Conservation (phyloP, 2,888 invertebrate species). For the Sinodicranocentrus sp. region DNA sequence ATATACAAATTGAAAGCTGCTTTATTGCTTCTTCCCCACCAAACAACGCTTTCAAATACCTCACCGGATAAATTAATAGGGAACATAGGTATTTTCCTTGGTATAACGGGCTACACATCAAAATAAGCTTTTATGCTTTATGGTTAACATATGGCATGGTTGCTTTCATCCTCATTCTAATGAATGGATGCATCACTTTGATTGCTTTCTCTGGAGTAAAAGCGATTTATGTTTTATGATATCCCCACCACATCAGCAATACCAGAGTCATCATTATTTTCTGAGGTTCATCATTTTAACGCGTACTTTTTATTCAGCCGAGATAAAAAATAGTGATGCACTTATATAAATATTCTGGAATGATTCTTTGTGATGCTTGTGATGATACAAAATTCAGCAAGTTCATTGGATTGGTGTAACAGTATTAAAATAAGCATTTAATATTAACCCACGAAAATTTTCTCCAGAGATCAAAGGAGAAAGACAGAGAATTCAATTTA, state of each 20-base stretch:
- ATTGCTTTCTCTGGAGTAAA: constrained; percentile 44
- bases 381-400: constrained; percentile 4
- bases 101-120: too few species aligned
- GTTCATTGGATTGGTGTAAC: not conserved
- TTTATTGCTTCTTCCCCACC: too few species aligned
- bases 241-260: too few species aligned
- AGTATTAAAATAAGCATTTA: constrained; percentile 23
- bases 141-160: constrained; percentile 45
- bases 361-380: not conserved
- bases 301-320: not conserved
- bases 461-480: constrained; percentile 15
- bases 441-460: constrained; percentile 15
- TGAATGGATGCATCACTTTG: constrained; percentile 57
- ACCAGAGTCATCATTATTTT: too few species aligned
- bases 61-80: too few species aligned
- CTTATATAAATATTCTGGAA: not conserved
- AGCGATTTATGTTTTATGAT: too few species aligned
- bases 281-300: too few species aligned
- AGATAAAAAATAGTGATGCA: not conserved
- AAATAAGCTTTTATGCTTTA: too few species aligned
- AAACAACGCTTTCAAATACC: too few species aligned
- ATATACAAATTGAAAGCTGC: too few species aligned
- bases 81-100: too few species aligned
- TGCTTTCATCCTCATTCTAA: constrained; percentile 44
- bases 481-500: constrained; percentile 21